phyloP scores from a whole-genome alignment of 2,113 vertebrate genomes.

The Sinocyclocheilus maitianheensis region DNA sequence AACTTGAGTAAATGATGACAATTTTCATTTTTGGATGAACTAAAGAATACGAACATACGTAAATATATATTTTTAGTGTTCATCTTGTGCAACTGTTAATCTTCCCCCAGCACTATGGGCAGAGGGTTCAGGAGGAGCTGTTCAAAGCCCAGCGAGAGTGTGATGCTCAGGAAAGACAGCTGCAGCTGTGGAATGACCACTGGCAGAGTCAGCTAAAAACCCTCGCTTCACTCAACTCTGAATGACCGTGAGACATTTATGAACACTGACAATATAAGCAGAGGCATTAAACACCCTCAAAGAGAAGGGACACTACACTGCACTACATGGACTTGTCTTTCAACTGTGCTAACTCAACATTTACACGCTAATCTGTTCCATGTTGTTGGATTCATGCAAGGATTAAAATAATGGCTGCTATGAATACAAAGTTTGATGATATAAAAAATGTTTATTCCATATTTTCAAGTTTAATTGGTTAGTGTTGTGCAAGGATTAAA shows the following conservation, averaged over 20 bases:
- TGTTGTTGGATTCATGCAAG: not conserved
- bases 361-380: not conserved
- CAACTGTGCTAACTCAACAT: slow-evolving; percentile 3
- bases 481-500: slow-evolving; percentile 22
- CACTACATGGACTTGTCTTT: not conserved
- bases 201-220: slow-evolving; percentile 52
- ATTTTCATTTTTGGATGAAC: too few species aligned
- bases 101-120: slow-evolving; percentile 49
- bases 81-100: not conserved
- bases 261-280: slow-evolving; percentile 20
- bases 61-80: not conserved
- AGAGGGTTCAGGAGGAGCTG: slow-evolving; percentile 45
- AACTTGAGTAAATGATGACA: too few species aligned
- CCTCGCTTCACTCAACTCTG: slow-evolving; percentile 41
- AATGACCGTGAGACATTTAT: slow-evolving; percentile 28
- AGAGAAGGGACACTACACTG: not conserved
- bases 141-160: slow-evolving; percentile 16
- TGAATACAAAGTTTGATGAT: slow-evolving; percentile 15
- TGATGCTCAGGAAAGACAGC: slow-evolving; percentile 29
- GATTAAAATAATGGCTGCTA: not conserved
- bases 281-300: slow-evolving; percentile 1
- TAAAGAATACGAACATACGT: not conserved
- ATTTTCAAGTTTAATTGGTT: slow-evolving; percentile 15
- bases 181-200: slow-evolving; percentile 48
- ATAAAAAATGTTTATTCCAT: slow-evolving; percentile 16